Evolutionary conservation across 2,888 invertebrate genomes (phyloP), one percentile per base, ranked within the genome.

Genomic region (Nipponacmea schrenckii): DNA sequence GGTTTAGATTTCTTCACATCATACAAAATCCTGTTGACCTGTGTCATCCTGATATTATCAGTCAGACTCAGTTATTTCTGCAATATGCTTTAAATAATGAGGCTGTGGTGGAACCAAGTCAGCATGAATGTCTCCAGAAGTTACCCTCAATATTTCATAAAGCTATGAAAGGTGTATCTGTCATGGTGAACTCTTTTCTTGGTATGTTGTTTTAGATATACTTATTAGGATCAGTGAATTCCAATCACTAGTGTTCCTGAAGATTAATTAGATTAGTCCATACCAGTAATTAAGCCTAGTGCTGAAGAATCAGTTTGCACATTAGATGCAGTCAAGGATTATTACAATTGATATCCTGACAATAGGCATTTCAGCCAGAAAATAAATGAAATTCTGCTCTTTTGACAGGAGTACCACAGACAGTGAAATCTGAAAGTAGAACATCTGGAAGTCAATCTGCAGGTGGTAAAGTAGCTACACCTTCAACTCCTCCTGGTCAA

Each of bases 11-110:
- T 85, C 90, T 98, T 74, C 96, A 97, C 85, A 95, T 96, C 56
- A 93, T 98, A 76, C 97, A 97, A 45, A 97, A 97, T 90, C 98
- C 98, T 0, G 96, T 96, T 0, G 96, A 96, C 82, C 91, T 98
- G 74, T 83, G 86, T 70, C 83, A 83, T 20, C 85, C 87, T 0
- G 81, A 83, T 26, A 80, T 87, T 76, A 94, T 92, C 68, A 92
- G 92, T 80, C 93, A 93, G 85, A 93, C 93, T 0, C 93, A 93
- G 73, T 93, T 93, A 82, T 94, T 94, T 88, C 88, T 93, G 39
- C 92, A 97, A 90, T 96, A 94, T 90, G 96, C 96, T 0, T 91
- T 94, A 79, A 92, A 92, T 0, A 94, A 93, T 82, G 94, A 94
- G 80, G 93, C 93, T 0, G 83, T 91, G 0, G 91, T 94, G 50